phyloP scores from a whole-genome alignment of 2,797 vertebrate species.

The Orestias chungarensis region DNA sequence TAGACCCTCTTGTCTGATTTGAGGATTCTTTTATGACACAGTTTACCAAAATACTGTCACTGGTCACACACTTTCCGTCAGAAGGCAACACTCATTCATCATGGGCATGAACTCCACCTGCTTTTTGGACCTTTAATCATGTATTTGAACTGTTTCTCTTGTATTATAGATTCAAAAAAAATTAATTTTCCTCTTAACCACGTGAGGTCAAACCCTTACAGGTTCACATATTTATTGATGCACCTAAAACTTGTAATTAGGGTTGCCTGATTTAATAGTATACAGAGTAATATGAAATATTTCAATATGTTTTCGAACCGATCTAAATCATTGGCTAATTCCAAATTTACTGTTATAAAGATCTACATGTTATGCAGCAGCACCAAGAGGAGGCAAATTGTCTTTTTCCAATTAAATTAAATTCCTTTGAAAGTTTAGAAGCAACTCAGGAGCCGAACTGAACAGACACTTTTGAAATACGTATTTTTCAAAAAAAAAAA shows the following conservation, averaged over 20 bases:
- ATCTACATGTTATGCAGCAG: too few relatives aligned
- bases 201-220: background rate
- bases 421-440: background rate
- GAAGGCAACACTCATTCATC: background rate
- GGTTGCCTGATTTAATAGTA: too few relatives aligned
- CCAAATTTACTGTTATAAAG: too few relatives aligned
- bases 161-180: background rate
- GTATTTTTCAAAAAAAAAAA: background rate
- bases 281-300: too few relatives aligned
- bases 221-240: background rate
- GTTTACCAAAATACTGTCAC: slow-evolving; percentile 11
- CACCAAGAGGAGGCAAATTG: background rate
- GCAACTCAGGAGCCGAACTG: background rate
- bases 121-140: background rate
- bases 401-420: background rate
- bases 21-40: slow-evolving; percentile 7
- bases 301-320: too few relatives aligned
- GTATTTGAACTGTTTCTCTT: background rate
- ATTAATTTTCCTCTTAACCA: background rate
- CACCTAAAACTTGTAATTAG: too few relatives aligned
- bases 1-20: slow-evolving; percentile 14
- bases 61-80: background rate
- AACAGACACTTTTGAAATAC: background rate
- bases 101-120: background rate
- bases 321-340: too few relatives aligned